Conservation (phyloP, 2,797 vertebrate species). For the Cossypha polioptera region DNA sequence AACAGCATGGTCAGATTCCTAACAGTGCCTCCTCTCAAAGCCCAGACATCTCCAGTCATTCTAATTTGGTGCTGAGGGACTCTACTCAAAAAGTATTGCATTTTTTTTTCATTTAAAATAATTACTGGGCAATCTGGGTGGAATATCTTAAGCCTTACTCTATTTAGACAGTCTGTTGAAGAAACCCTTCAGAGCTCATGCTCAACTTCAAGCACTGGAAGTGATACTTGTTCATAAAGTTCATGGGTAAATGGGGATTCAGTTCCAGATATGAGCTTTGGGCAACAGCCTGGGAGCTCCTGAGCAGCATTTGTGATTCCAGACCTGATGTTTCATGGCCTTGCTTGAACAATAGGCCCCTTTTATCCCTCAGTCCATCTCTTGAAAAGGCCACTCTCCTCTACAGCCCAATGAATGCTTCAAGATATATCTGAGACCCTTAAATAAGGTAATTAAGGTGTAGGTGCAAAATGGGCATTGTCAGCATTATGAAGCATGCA, state of each 20-base stretch:
- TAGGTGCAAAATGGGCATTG: neutral
- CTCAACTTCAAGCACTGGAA: neutral
- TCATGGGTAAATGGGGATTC: neutral
- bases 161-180: neutral
- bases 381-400: neutral
- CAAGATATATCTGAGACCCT: neutral
- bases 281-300: neutral
- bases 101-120: neutral
- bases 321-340: neutral
- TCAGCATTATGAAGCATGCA: fast-evolving
- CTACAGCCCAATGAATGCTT: neutral
- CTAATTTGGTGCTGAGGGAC: neutral
- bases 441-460: neutral
- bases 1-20: neutral
- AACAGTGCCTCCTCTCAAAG: neutral
- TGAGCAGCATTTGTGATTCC: fast-evolving
- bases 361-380: neutral
- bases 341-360: fast-evolving
- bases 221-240: neutral
- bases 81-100: neutral
- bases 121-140: neutral
- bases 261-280: neutral
- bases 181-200: neutral
- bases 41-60: neutral
- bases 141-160: neutral